Evolutionary conservation across 1,140 invertebrate species (phyloP).

Genomic region (Drosophila sucinea): DNA sequence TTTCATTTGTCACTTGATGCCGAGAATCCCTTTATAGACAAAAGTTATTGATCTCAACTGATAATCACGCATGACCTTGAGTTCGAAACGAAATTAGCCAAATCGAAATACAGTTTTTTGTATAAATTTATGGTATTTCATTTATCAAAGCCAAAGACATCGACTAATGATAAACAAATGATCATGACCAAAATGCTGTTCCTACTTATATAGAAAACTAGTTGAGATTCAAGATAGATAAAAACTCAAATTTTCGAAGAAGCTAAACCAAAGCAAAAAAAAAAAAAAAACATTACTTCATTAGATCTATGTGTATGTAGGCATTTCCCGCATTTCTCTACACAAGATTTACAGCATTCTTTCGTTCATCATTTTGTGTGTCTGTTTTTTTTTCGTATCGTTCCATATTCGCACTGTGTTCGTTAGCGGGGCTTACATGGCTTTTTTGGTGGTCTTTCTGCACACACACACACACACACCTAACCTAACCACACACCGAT

Average conservation of each 20-base stretch:
- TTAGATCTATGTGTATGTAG: not conserved
- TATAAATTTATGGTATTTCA: slow-evolving; percentile 16
- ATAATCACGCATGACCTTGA: slow-evolving; percentile 6
- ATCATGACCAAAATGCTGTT: slow-evolving; percentile 6
- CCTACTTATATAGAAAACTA: slow-evolving; percentile 7
- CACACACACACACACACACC: not conserved
- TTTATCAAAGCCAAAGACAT: slow-evolving; percentile 22
- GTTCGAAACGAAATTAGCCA: slow-evolving; percentile 9
- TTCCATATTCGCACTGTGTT: slow-evolving; percentile 34
- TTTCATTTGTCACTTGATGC: not conserved
- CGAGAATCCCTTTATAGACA: no score
- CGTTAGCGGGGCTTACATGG: slow-evolving; percentile 7
- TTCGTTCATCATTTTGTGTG: slow-evolving; percentile 9
- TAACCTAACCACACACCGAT: not conserved
- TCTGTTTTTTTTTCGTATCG: slow-evolving; percentile 2
- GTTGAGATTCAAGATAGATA: not conserved
- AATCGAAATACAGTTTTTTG: not conserved
- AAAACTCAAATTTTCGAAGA: not conserved
- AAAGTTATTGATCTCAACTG: not conserved
- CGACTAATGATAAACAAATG: slow-evolving; percentile 20
- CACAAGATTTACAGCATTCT: slow-evolving; percentile 19
- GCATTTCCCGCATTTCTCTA: slow-evolving; percentile 14
- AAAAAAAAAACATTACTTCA: slow-evolving; percentile 3
- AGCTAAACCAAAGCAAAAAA: not conserved
- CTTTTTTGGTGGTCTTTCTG: slow-evolving; percentile 16